Evolutionary conservation across 1,140 invertebrate genomes (phyloP).

Genomic region (Diorhabda elongata): DNA sequence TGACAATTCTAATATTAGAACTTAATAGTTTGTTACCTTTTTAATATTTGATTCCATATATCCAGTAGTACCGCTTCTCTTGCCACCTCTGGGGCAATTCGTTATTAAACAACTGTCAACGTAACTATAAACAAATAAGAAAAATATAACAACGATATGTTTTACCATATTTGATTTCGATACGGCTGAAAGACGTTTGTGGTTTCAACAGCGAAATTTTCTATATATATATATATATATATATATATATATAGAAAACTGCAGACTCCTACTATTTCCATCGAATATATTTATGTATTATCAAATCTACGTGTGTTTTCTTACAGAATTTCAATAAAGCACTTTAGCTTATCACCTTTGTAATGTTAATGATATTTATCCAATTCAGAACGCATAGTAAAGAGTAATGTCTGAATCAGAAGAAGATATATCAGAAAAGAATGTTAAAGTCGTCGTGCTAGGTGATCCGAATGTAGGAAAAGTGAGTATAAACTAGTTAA

Average conservation of each 20-base stretch:
- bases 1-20: not conserved
- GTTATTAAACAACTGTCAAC: conserved; percentile 51
- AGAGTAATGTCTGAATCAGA: conserved; percentile 59
- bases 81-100: conserved; percentile 54
- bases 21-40: conserved; percentile 32
- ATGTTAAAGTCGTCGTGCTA: conserved; percentile 75
- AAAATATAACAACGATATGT: conserved; percentile 18
- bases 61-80: conserved; percentile 46
- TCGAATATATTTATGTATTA: no score
- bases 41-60: conserved; percentile 39
- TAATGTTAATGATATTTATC: conserved; percentile 3
- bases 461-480: conserved; percentile 79
- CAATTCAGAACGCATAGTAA: not conserved
- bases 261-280: no score
- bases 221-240: no score
- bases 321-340: conserved; percentile 17
- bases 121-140: conserved; percentile 26
- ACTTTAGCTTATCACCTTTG: conserved; percentile 14
- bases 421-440: conserved; percentile 61
- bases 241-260: no score
- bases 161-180: conserved; percentile 18
- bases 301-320: not conserved
- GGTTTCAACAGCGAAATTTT: no score
- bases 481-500: conserved; percentile 50
- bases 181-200: no score